Conservation (phyloP, 1,140 invertebrate species). For the Hypothenemus hampei region DNA sequence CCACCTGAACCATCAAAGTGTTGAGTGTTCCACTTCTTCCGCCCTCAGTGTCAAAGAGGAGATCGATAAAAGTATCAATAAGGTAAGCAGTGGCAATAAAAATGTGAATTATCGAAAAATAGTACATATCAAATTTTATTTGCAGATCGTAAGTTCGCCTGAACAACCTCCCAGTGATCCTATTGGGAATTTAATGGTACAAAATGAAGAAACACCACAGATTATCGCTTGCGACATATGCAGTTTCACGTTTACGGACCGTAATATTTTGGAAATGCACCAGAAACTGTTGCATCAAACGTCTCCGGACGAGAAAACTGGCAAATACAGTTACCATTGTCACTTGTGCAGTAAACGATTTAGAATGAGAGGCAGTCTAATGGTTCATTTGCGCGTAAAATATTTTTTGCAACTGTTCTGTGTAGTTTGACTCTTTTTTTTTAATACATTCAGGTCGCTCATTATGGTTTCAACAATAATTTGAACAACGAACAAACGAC, state of each 20-base stretch:
- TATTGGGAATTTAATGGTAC: too few species aligned
- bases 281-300: slow-evolving; percentile 68
- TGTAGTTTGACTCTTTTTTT: not conserved
- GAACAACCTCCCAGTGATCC: not conserved
- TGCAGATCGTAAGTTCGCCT: not conserved
- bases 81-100: slow-evolving; percentile 11
- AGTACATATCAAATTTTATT: not conserved
- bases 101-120: not conserved
- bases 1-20: slow-evolving; percentile 54
- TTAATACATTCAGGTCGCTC: slow-evolving; percentile 18
- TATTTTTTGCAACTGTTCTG: not conserved
- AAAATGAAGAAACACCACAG: slow-evolving; percentile 36
- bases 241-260: slow-evolving; percentile 64
- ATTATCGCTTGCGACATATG: slow-evolving; percentile 62
- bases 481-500: too few species aligned
- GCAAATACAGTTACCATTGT: slow-evolving; percentile 60
- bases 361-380: slow-evolving; percentile 73
- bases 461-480: slow-evolving; percentile 22
- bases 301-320: slow-evolving; percentile 50
- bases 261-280: slow-evolving; percentile 65
- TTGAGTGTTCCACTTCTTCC: too few species aligned
- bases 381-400: slow-evolving; percentile 70
- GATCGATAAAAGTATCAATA: slow-evolving; percentile 30
- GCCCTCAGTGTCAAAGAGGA: slow-evolving; percentile 39
- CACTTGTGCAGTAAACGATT: slow-evolving; percentile 73